Evolutionary conservation across 2,888 invertebrate species (phyloP).

Genomic region (Caenorhabditis sp.): DNA sequence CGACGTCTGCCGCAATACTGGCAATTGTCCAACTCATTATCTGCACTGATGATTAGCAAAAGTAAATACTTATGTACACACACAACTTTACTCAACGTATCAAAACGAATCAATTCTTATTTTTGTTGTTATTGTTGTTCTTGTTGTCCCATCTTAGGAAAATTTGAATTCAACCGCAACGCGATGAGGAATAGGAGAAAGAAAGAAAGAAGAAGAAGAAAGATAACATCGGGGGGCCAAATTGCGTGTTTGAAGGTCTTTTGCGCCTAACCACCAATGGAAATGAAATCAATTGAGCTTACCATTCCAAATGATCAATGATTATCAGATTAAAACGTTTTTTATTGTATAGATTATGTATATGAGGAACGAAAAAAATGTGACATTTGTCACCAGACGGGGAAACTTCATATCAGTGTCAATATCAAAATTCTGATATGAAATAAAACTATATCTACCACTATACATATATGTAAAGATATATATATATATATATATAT

Average conservation of each 20-base stretch:
- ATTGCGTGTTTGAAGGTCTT: slow-evolving; percentile 5
- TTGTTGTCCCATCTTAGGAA: neutral
- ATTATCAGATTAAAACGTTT: neutral
- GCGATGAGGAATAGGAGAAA: neutral
- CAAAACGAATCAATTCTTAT: neutral
- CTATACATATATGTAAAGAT: neutral
- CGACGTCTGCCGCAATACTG: neutral
- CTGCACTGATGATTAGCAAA: neutral
- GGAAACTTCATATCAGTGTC: no score
- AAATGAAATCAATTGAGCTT: neutral
- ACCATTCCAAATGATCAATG: neutral
- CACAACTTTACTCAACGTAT: neutral
- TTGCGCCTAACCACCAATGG: slow-evolving; percentile 1
- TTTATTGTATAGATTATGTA: neutral
- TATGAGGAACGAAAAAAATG: neutral
- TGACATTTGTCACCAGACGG: no score
- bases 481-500: neutral
- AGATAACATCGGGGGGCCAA: slow-evolving; percentile 11
- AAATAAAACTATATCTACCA: no score
- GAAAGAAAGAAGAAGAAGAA: slow-evolving; percentile 11
- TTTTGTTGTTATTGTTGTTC: neutral
- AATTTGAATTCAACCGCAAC: no score
- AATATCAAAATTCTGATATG: no score
- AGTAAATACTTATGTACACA: neutral
- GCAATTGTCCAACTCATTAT: neutral